A percentile compares a stretch with the other conserved stretches of the same genome.
These are phyloP conservation scores for Andrena dorsata DNA, from an alignment of 2,888 invertebrate species.

Conservation along the genomic window DNA sequence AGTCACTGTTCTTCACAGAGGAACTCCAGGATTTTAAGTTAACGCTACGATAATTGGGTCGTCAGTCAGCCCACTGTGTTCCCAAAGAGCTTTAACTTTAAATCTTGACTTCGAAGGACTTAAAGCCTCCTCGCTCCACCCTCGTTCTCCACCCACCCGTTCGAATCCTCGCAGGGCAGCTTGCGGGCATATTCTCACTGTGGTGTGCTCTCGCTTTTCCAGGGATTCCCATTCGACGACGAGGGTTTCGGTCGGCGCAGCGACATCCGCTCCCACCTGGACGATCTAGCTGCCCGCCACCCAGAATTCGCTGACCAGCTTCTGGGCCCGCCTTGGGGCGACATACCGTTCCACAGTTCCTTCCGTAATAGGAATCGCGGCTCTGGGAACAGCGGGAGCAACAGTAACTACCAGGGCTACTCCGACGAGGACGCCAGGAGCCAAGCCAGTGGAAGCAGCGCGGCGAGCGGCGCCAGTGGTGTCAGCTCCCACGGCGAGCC, in stretches of 20 bases:
- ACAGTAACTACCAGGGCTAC: constrained; percentile 72
- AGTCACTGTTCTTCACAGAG: too few relatives aligned
- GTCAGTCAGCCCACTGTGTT: too few relatives aligned
- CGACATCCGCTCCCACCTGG: constrained; percentile 86
- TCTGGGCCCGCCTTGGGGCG: constrained; percentile 83
- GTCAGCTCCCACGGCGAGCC: constrained; percentile 81
- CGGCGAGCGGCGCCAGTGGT: constrained; percentile 80
- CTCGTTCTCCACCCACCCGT: too few relatives aligned
- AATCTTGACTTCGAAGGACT: too few relatives aligned
- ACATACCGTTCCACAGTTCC: constrained; percentile 78
- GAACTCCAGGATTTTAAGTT: too few relatives aligned
- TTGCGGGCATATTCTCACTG: neutral
- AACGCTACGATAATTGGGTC: too few relatives aligned
- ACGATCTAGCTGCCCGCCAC: constrained; percentile 90
- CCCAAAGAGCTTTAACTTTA: too few relatives aligned
- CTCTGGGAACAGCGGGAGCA: constrained; percentile 69
- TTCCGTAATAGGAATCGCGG: constrained; percentile 76
- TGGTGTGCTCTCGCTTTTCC: constrained; percentile 56
- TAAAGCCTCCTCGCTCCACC: too few relatives aligned
- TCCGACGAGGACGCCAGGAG: constrained; percentile 82
- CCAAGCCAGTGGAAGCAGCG: constrained; percentile 82
- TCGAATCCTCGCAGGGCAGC: too few relatives aligned
- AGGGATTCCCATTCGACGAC: constrained; percentile 89
- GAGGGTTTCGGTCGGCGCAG: constrained; percentile 86
- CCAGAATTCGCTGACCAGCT: constrained; percentile 91